Percentiles rank a stretch among this genome's conserved stretches.
phyloP scores from a whole-genome alignment of 2,797 vertebrate genomes.

The Anomalospiza imberbis region DNA sequence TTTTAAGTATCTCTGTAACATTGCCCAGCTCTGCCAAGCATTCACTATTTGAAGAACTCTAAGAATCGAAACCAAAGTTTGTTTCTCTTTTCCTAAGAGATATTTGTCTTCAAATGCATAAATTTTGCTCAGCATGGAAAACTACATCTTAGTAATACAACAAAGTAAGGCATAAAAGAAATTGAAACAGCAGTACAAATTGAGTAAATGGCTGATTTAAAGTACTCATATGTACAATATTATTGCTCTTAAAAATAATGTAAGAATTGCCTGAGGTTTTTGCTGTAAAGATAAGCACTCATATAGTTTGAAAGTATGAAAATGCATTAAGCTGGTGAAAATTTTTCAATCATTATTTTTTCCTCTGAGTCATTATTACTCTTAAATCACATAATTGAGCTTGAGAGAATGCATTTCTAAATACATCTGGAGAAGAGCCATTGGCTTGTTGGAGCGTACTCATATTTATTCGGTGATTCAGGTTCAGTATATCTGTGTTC shows the following conservation, averaged over 20 bases:
- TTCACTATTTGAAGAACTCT: neutral
- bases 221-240: neutral
- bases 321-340: neutral
- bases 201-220: neutral
- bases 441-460: neutral
- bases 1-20: neutral
- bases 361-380: neutral
- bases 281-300: neutral
- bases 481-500: neutral
- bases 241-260: neutral
- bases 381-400: neutral
- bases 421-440: neutral
- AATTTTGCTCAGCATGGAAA: neutral
- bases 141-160: neutral
- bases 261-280: neutral
- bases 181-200: neutral
- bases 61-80: neutral
- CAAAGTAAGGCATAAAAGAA: neutral
- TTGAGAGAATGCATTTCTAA: neutral
- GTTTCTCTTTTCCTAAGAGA: neutral
- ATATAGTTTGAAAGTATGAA: neutral
- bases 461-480: neutral
- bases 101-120: neutral
- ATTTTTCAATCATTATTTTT: neutral
- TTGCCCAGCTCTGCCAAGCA: neutral